phyloP scores from a whole-genome alignment of 2,888 invertebrate genomes.

The Drosophila aldrichi region DNA sequence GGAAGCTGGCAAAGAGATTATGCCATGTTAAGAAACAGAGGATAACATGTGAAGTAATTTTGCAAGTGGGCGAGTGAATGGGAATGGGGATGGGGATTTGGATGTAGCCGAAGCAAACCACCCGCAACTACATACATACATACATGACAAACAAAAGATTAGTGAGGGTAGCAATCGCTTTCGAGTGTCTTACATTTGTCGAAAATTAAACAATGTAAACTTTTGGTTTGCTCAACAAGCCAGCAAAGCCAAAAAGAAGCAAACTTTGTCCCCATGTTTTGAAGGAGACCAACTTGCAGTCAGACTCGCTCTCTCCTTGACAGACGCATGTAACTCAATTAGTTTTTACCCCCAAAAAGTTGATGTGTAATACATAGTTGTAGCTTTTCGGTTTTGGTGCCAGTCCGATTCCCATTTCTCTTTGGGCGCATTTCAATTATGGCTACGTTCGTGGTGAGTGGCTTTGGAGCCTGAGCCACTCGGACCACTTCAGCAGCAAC shows the following conservation, averaged over 20 bases:
- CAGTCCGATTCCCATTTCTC: constrained; percentile 47
- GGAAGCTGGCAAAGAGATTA: constrained; percentile 74
- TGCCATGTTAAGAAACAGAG: constrained; percentile 74
- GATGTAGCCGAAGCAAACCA: not conserved
- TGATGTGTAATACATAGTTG: constrained; percentile 67
- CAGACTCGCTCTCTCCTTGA: constrained; percentile 1
- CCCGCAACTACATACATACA: constrained; percentile 9
- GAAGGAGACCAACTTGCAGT: constrained; percentile 13
- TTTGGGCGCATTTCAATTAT: constrained; percentile 75
- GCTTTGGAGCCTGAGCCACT: constrained; percentile 32
- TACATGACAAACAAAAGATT: constrained; percentile 72
- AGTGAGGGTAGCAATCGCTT: constrained; percentile 69
- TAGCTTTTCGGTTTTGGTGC: constrained; percentile 45
- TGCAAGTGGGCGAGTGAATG: constrained; percentile 15
- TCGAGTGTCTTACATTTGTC: constrained; percentile 76
- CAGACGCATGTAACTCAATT: constrained; percentile 75
- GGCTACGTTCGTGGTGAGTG: constrained; percentile 49
- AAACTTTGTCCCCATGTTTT: constrained; percentile 65
- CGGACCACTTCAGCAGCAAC: constrained; percentile 49
- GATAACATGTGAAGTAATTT: constrained; percentile 63
- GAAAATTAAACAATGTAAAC: constrained; percentile 80
- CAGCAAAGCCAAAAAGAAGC: constrained; percentile 37
- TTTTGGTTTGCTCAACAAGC: constrained; percentile 63
- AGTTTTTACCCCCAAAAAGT: constrained; percentile 68
- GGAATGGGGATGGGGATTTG: not conserved